Conservation (phyloP, 2,888 invertebrate genomes). For the Drosophila mercatorum region DNA sequence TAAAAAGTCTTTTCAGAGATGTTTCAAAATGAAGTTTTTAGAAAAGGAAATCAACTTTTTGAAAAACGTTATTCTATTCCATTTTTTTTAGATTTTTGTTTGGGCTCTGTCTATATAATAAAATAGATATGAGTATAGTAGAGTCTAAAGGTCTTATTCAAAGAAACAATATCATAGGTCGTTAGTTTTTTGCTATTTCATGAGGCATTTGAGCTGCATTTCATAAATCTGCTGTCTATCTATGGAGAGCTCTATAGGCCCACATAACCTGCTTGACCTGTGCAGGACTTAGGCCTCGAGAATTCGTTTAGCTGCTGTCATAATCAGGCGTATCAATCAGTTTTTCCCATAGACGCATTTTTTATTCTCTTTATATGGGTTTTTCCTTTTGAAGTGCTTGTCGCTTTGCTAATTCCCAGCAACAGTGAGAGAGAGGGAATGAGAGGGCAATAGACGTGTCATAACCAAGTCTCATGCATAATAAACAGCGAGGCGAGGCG, state of each 20-base stretch:
- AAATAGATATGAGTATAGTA: too few species aligned
- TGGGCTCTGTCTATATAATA: not conserved
- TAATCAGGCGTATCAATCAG: constrained; percentile 54
- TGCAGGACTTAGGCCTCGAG: constrained; percentile 21
- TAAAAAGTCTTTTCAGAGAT: not conserved
- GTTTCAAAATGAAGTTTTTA: not conserved
- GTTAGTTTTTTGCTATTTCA: not conserved
- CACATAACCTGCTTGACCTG: constrained; percentile 40
- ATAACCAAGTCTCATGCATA: constrained; percentile 62
- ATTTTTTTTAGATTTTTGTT: too few species aligned
- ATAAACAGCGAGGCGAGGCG: constrained; percentile 39
- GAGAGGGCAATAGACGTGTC: constrained; percentile 48
- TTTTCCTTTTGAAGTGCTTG: constrained; percentile 32
- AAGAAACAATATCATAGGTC: too few species aligned
- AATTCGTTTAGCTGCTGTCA: constrained; percentile 37
- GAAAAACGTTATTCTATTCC: too few species aligned
- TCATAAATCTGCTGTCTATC: not conserved
- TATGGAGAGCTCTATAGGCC: not conserved
- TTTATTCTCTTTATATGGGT: not conserved
- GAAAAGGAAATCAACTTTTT: not conserved
- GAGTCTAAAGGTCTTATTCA: too few species aligned
- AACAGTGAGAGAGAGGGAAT: constrained; percentile 7
- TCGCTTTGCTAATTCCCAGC: constrained; percentile 69
- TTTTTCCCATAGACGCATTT: constrained; percentile 12
- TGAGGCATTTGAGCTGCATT: not conserved